A percentile compares a stretch with the other conserved stretches of the same genome.
phyloP scores from a whole-genome alignment of 2,113 vertebrate genomes.

The Murina feae region DNA sequence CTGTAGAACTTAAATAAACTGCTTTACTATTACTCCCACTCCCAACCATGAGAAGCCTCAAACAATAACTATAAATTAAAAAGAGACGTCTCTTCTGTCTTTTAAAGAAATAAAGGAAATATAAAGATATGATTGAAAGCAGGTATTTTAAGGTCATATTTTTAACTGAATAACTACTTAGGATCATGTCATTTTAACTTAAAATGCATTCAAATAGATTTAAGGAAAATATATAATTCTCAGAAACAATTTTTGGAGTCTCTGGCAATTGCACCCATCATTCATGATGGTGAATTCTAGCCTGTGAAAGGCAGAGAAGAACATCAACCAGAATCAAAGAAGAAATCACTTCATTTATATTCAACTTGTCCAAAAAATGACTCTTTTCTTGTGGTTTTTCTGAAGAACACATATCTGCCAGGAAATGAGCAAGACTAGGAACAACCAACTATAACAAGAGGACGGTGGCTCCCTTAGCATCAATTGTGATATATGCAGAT shows the following conservation, averaged over 20 bases:
- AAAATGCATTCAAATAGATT: not conserved
- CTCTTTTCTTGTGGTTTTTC: conserved; percentile 11
- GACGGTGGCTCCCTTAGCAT: conserved; percentile 18
- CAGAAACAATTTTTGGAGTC: not conserved
- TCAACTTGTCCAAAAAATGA: conserved; percentile 48
- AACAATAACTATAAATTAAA: not conserved
- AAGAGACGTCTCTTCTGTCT: not conserved
- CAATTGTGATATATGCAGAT: conserved; percentile 43
- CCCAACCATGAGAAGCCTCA: not conserved
- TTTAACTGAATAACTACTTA: not conserved
- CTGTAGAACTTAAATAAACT: not conserved
- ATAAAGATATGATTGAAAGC: not conserved
- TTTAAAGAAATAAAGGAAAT: not conserved
- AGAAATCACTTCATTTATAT: conserved; percentile 54
- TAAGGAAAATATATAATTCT: not conserved
- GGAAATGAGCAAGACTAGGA: conserved; percentile 27
- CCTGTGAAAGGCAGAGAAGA: not conserved
- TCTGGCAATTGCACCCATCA: not conserved
- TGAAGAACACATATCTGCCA: conserved; percentile 27
- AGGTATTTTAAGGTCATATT: not conserved
- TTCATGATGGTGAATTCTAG: not conserved
- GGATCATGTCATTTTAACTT: conserved; percentile 9
- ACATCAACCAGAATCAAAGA: not conserved
- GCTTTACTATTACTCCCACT: not conserved
- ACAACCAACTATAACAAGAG: conserved; percentile 10